Evolutionary conservation across 1,140 invertebrate genomes (phyloP), one percentile per base, ranked within the genome.

Genomic region (Calephelis nemesis): DNA sequence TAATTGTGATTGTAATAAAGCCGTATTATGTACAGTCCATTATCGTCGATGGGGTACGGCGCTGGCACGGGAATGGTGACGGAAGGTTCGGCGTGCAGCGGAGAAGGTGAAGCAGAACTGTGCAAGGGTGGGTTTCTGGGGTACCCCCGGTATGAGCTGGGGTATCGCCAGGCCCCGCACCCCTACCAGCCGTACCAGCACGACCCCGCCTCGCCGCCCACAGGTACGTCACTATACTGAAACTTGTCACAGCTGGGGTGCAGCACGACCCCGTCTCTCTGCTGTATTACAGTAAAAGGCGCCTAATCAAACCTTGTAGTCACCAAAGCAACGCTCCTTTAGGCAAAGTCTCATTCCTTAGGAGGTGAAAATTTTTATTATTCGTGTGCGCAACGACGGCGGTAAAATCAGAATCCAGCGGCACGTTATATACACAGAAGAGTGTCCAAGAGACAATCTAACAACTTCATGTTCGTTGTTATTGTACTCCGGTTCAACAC

Each of bases 31-130:
- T 64, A 3, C 77, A 90, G 87, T 66, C 84, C 87, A n/a, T 79
- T 90, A 6, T 87, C 85, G 0, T 86, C 87, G 7, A 90, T 90
- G 87, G 87, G 87, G 12, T 90, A 90, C 73, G 83, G 85, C 52
- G 78, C 80, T 10, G 75, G 82, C 7, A 75, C 81, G 52, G 83
- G 83, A 7, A 83, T 87, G 84, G 79, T 81, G 42, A 64, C 77
- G 1, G 85, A 87, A 45, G 64, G 80, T 3, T 70, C 79, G 1
- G 79, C 83, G 0, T 89, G 87, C 74, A 50, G 49, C 15, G 50
- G 87, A 85, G 63, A 72, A 19, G 73, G 77, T 0, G 85, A 88
- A 48, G 67, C 82, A 1, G 87, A 89, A 4, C 74, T 87, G 13
- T 88, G 85, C 77, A 90, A 90, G 77, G 74, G 81, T 0, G 87